Evolutionary conservation across 2,797 vertebrate species (phyloP).

Genomic region (Cetoscarus ocellatus): DNA sequence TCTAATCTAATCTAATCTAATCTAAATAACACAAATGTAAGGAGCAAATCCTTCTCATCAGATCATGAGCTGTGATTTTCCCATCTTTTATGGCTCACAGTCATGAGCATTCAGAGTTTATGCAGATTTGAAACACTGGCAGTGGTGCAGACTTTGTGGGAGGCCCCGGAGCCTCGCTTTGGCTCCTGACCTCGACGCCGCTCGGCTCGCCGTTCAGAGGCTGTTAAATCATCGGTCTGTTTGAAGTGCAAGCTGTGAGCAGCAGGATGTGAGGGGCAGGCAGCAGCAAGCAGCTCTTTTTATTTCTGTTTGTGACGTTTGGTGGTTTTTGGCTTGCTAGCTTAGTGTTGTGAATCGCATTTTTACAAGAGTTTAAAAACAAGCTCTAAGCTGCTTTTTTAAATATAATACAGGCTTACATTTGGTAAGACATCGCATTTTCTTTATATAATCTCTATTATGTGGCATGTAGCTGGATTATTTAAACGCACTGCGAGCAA

Average conservation of each 20-base stretch:
- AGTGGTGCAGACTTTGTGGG: slow-evolving; percentile 52
- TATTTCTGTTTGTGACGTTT: slow-evolving; percentile 55
- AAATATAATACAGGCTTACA: slow-evolving; percentile 3
- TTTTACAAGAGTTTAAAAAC: slow-evolving; percentile 26
- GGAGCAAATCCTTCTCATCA: slow-evolving; percentile 1
- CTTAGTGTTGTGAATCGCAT: slow-evolving; percentile 38
- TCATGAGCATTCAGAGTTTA: neutral
- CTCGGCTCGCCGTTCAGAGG: slow-evolving; percentile 69
- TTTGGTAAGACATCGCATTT: slow-evolving; percentile 1
- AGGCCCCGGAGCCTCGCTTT: slow-evolving; percentile 58
- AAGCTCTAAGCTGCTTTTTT: neutral
- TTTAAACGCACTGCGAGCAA: neutral
- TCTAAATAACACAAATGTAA: neutral
- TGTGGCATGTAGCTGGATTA: neutral
- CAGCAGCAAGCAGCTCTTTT: slow-evolving; percentile 56
- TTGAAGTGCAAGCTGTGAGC: slow-evolving; percentile 80
- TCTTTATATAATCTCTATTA: neutral
- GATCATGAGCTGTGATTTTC: neutral
- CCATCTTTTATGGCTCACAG: neutral
- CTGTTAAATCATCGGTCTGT: slow-evolving; percentile 69
- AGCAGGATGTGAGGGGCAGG: slow-evolving; percentile 57
- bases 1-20: too few species aligned
- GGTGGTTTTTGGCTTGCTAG: slow-evolving; percentile 35
- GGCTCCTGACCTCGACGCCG: slow-evolving; percentile 65
- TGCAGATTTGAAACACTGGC: slow-evolving; percentile 42